phyloP scores from a whole-genome alignment of 1,140 invertebrate genomes.

The Nephila pilipes region DNA sequence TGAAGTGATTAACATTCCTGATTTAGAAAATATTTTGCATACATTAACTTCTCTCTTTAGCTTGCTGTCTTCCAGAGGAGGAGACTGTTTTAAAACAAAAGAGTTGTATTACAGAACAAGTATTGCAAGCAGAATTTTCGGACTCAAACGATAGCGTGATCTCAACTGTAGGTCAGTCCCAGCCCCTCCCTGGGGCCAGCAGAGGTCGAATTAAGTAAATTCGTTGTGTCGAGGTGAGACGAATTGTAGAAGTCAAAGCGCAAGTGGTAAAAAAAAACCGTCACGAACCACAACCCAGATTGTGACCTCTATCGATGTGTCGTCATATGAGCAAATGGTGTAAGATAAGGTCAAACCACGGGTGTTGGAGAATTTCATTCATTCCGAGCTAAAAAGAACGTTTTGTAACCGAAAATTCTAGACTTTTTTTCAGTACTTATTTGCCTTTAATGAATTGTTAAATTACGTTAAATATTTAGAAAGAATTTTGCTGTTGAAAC shows the following conservation, averaged over 20 bases:
- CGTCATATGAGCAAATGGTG: slow-evolving; percentile 23
- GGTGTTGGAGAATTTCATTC: slow-evolving; percentile 13
- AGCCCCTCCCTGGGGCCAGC: slow-evolving; percentile 26
- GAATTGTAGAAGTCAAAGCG: not conserved
- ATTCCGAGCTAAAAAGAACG: not conserved
- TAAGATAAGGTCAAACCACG: slow-evolving; percentile 1
- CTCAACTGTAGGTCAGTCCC: slow-evolving; percentile 42
- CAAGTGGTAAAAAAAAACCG: not conserved
- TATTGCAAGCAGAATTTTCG: not conserved
- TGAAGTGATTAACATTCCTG: not conserved
- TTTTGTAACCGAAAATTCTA: not conserved
- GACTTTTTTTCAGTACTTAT: no score
- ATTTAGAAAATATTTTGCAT: slow-evolving; percentile 31
- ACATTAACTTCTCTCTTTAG: not conserved
- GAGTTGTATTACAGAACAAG: not conserved
- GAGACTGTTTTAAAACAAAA: slow-evolving; percentile 14
- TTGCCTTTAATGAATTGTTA: no score
- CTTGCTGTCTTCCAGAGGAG: not conserved
- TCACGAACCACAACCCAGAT: slow-evolving; percentile 17
- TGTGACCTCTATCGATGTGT: slow-evolving; percentile 44
- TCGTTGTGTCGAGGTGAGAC: slow-evolving; percentile 45
- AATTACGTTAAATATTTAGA: not conserved
- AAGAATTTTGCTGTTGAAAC: not conserved
- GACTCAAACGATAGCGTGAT: slow-evolving; percentile 10
- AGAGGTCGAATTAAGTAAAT: slow-evolving; percentile 29